phyloP scores from a whole-genome alignment of 2,113 vertebrate genomes.

The Struthio camelus region DNA sequence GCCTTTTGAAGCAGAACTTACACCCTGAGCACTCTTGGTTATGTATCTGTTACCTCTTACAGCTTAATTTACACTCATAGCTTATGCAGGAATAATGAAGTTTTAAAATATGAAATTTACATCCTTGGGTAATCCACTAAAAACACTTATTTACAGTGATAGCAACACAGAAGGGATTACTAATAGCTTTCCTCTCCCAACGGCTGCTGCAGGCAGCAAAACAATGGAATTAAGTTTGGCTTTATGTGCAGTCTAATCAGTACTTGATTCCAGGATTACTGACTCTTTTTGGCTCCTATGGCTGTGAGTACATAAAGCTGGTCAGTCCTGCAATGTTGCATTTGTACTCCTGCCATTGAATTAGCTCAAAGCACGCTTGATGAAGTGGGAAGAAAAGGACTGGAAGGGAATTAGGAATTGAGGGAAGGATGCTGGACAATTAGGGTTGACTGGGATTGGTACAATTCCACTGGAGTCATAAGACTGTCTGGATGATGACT shows the following conservation, averaged over 20 bases:
- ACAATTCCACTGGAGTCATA: background rate
- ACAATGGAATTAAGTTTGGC: constrained; percentile 30
- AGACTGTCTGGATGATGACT: background rate
- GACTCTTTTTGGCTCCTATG: background rate
- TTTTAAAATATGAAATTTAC: constrained; percentile 30
- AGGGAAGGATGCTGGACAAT: background rate
- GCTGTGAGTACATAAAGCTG: background rate
- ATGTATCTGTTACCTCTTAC: background rate
- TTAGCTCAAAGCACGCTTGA: background rate
- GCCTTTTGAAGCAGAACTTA: background rate
- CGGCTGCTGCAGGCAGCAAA: constrained; percentile 20
- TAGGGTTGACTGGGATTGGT: background rate
- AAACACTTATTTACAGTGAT: constrained; percentile 13
- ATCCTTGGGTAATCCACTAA: background rate
- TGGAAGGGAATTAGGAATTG: background rate
- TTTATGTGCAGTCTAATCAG: constrained; percentile 1
- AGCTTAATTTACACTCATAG: background rate
- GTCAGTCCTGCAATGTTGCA: background rate
- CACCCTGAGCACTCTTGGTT: background rate
- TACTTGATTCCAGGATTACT: constrained; percentile 17
- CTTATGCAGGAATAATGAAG: background rate
- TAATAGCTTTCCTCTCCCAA: constrained; percentile 35
- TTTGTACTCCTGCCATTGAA: background rate
- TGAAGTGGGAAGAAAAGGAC: background rate
- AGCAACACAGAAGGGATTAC: constrained; percentile 21